Evolutionary conservation across 2,797 vertebrate genomes (phyloP), one percentile per base, ranked within the genome.

Genomic region (Tarsius wallacei): DNA sequence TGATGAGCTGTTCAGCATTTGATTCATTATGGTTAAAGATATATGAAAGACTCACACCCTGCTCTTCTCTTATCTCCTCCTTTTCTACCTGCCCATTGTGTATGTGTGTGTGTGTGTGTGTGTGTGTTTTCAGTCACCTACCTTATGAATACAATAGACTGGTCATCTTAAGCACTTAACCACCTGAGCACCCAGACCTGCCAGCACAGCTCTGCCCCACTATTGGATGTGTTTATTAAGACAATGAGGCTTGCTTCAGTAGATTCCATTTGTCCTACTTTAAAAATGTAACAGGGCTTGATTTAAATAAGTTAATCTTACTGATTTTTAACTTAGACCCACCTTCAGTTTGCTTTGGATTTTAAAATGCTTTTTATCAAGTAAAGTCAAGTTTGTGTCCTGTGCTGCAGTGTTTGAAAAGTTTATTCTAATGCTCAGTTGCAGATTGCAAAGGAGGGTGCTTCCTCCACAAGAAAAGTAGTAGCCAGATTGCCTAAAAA

Each of bases 401-500:
- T 21, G 21, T 86, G 61, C 87, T 94, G 64, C 68, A 87, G 57
- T 85, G 28, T 87, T 90, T 95, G 70, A 93, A 95, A 93, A 64
- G 68, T 95, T 87, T 90, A 92, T 93, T 87, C 66, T 87, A 31
- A 84, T 93, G 68, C 83, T 93, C 42, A 77, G 80, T 91, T 90
- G 47, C 90, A 93, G 81, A 82, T 0, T 63, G 59, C 77, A 94
- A 93, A 96, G 84, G 28, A 85, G 36, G n/a, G 61, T 93, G 57
- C 42, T 53, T 87, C 16, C 63, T 96, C 85, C 81, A 81, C 76
- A 24, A 96, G 68, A 94, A 95, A 97, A 96, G 77, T 90, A 96
- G 73, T 93, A 91, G 83, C 96, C 95, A 97, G 95, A 96, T 95
- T 97, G 96, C 94, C 96, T 96, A 70, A 95, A 96, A 97, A 90